phyloP scores from a whole-genome alignment of 1,140 invertebrate genomes.

The Anagrus nilaparvatae region DNA sequence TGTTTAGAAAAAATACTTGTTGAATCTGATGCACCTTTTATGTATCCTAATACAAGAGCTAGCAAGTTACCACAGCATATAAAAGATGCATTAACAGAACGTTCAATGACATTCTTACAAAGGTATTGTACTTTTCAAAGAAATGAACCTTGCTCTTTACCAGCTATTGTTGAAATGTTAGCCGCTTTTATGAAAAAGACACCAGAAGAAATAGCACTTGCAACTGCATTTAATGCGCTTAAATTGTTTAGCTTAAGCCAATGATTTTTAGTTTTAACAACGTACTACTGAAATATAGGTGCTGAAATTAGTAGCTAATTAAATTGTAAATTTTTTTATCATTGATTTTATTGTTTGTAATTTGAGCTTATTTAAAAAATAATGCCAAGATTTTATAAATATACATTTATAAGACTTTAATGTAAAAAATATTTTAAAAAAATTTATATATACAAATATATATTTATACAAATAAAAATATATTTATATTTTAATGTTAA shows the following conservation, averaged over 20 bases:
- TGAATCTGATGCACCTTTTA: conserved; percentile 90
- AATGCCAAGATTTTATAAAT: conserved; percentile 3
- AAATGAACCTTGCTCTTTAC: conserved; percentile 90
- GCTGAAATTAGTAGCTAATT: conserved; percentile 1
- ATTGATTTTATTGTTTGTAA: conserved; percentile 15
- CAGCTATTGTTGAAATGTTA: conserved; percentile 87
- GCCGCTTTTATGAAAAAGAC: conserved; percentile 78
- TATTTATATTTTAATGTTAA: conserved; percentile 27
- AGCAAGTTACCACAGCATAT: conserved; percentile 80
- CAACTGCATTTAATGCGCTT: conserved; percentile 87
- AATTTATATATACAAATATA: conserved; percentile 10
- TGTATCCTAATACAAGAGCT: conserved; percentile 91
- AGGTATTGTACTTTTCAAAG: conserved; percentile 90
- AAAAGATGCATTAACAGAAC: conserved; percentile 77
- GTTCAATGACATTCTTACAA: conserved; percentile 58
- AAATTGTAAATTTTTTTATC: no score
- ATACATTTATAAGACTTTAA: neutral
- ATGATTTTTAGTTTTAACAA: no score
- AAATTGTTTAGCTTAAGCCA: conserved; percentile 84
- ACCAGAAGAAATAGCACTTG: conserved; percentile 82
- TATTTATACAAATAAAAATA: no score
- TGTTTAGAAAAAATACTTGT: conserved; percentile 77
- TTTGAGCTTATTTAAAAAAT: conserved; percentile 13
- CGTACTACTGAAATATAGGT: neutral
- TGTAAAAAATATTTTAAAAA: conserved; percentile 12